These are phyloP conservation scores for Rhabdomys pumilio DNA, from an alignment of 2,797 vertebrate species.

Conservation along the genomic window DNA sequence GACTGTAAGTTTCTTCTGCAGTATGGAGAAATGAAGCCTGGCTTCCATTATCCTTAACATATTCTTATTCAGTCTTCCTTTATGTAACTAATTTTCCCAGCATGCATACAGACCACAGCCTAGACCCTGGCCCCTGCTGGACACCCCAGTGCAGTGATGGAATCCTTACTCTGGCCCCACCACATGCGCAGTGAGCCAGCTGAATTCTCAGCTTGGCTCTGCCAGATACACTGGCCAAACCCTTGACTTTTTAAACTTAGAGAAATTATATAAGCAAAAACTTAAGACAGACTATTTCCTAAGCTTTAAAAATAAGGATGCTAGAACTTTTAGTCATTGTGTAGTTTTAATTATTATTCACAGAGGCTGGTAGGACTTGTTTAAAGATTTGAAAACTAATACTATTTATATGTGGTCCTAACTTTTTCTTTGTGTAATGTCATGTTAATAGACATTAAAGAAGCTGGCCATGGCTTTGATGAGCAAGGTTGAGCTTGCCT, in stretches of 20 bases:
- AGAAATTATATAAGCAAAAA: conserved; percentile 66
- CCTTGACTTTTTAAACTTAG: conserved; percentile 71
- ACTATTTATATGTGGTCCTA: conserved; percentile 32
- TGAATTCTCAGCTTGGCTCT: conserved; percentile 22
- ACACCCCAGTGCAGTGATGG: not conserved
- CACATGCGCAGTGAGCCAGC: conserved; percentile 1
- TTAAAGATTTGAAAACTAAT: conserved; percentile 54
- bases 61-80: not conserved
- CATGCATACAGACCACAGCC: not conserved
- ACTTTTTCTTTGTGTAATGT: conserved; percentile 43
- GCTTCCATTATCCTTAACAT: not conserved
- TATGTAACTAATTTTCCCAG: not conserved
- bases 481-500: conserved; percentile 21
- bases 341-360: conserved; percentile 59
- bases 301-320: conserved; percentile 69
- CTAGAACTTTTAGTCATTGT: conserved; percentile 61
- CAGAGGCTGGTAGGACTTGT: not conserved
- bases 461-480: not conserved
- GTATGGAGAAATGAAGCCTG: conserved; percentile 35
- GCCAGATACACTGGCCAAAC: conserved; percentile 66
- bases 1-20: conserved; percentile 29
- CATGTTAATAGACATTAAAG: conserved; percentile 14
- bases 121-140: not conserved
- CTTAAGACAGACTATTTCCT: conserved; percentile 71
- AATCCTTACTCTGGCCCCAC: conserved; percentile 18